phyloP scores from a whole-genome alignment of 2,113 vertebrate genomes.

The Dendropsophus ebraccatus region DNA sequence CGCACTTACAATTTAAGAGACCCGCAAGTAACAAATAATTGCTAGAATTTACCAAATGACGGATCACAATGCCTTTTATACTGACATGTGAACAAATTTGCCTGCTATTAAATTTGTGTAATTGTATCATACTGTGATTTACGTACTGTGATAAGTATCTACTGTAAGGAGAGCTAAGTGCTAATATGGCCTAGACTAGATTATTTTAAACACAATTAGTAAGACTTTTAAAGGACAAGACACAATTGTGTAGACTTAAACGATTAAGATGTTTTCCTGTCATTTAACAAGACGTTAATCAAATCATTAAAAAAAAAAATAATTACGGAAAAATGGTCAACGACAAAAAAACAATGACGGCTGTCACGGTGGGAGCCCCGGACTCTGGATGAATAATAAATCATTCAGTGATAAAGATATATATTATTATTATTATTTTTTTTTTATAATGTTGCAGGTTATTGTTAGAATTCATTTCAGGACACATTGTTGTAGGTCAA shows the following conservation, averaged over 20 bases:
- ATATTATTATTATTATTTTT: too few relatives aligned
- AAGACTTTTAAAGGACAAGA: background rate
- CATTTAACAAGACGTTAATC: background rate
- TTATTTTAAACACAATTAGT: slow-evolving; percentile 36
- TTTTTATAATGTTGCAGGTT: too few relatives aligned
- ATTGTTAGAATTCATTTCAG: too few relatives aligned
- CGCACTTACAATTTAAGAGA: slow-evolving; percentile 29
- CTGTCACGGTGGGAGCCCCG: background rate
- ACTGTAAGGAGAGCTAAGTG: background rate
- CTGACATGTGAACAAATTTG: slow-evolving; percentile 14
- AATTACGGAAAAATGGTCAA: background rate
- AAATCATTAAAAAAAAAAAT: background rate
- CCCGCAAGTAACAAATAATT: slow-evolving; percentile 29
- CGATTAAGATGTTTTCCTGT: background rate
- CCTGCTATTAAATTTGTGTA: slow-evolving; percentile 39
- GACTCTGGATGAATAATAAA: background rate
- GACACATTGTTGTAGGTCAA: too few relatives aligned
- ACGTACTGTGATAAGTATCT: slow-evolving; percentile 14
- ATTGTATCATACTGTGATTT: slow-evolving; percentile 36
- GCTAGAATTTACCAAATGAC: slow-evolving; percentile 26
- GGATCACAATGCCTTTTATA: slow-evolving; percentile 12
- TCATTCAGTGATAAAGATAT: background rate
- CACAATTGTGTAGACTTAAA: background rate
- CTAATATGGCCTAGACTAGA: slow-evolving; percentile 24
- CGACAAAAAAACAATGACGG: background rate